phyloP scores from a whole-genome alignment of 1,140 invertebrate species.

The Trissolcus basalis region DNA sequence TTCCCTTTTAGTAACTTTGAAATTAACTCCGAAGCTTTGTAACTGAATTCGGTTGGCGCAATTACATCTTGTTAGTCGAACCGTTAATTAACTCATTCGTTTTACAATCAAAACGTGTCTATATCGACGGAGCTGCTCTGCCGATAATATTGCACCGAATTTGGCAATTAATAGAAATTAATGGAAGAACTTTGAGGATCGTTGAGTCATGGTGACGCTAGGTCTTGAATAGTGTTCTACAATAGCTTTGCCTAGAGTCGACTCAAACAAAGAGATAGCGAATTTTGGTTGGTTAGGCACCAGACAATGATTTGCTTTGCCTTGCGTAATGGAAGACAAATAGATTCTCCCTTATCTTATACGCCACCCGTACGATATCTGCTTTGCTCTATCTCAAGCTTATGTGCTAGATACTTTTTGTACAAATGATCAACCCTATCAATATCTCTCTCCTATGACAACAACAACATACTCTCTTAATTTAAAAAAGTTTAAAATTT shows the following conservation, averaged over 20 bases:
- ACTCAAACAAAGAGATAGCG: constrained; percentile 64
- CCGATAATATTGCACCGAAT: constrained; percentile 40
- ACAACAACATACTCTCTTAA: too few relatives aligned
- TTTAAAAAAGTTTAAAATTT: too few relatives aligned
- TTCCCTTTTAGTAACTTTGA: constrained; percentile 19
- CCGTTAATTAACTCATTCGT: constrained; percentile 35
- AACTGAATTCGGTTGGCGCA: constrained; percentile 27
- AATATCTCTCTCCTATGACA: constrained; percentile 31
- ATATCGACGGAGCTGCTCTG: constrained; percentile 14
- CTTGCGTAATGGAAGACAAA: constrained; percentile 71
- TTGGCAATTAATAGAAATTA: constrained; percentile 63
- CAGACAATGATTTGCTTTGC: constrained; percentile 71
- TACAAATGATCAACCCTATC: constrained; percentile 6
- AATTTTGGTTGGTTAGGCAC: constrained; percentile 69
- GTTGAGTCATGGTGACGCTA: constrained; percentile 46
- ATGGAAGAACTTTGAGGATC: constrained; percentile 53
- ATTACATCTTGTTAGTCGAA: constrained; percentile 18
- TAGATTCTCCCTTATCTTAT: constrained; percentile 64
- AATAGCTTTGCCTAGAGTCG: constrained; percentile 62
- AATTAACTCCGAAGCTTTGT: constrained; percentile 27
- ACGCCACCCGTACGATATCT: constrained; percentile 32
- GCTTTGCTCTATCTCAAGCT: constrained; percentile 18
- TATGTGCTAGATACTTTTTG: constrained; percentile 16
- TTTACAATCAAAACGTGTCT: constrained; percentile 24
- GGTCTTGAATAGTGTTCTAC: constrained; percentile 59